Percentiles rank a stretch among this genome's conserved stretches.
Conservation (phyloP, 2,113 vertebrate species). For the Antigone vipio region DNA sequence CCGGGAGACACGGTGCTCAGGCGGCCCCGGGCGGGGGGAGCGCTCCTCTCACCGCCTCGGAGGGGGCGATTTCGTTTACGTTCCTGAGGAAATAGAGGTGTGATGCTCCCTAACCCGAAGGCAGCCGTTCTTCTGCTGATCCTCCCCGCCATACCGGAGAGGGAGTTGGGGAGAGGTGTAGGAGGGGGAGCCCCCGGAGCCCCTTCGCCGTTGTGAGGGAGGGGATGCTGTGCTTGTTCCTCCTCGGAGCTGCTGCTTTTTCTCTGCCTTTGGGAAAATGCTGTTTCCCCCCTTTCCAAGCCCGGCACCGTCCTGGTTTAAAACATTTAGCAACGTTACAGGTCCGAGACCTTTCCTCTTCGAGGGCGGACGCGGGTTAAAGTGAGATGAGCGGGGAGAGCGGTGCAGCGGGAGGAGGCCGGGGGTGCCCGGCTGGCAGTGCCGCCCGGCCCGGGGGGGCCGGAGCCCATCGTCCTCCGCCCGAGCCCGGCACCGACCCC, state of each 20-base stretch:
- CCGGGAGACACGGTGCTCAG: not conserved
- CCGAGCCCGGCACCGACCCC: not conserved
- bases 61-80: not conserved
- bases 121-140: not conserved
- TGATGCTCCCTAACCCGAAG: not conserved
- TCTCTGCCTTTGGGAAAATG: not conserved
- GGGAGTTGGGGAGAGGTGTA: not conserved
- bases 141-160: fast-evolving
- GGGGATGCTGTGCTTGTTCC: not conserved
- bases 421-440: not conserved
- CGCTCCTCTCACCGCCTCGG: not conserved
- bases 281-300: not conserved
- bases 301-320: not conserved
- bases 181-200: not conserved
- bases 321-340: fast-evolving
- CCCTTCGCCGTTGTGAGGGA: not conserved
- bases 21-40: not conserved
- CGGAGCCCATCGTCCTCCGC: no score
- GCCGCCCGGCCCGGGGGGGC: not conserved
- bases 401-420: not conserved
- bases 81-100: not conserved
- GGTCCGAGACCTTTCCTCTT: not conserved
- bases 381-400: not conserved
- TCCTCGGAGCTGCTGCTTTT: not conserved
- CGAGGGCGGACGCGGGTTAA: fast-evolving